These are phyloP conservation scores for Oscarella lobularis DNA, from an alignment of 37 sponge, comb jelly and placozoan genomes.

Conservation along the genomic window DNA sequence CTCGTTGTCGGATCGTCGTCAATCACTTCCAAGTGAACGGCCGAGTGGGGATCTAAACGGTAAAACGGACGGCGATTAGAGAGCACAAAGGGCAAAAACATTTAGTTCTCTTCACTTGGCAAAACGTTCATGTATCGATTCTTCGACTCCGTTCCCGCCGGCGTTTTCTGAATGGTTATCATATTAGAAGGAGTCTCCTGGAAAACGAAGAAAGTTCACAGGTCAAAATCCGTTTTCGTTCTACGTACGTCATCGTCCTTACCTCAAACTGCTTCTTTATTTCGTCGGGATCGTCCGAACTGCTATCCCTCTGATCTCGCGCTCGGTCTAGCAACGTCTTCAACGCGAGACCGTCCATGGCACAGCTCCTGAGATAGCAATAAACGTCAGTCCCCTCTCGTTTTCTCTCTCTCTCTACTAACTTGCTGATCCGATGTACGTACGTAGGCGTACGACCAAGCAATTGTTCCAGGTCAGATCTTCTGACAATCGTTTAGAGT, in stretches of 20 bases:
- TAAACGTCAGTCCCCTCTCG: too few relatives aligned
- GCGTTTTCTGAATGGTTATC: constrained; percentile 5
- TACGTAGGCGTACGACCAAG: not conserved
- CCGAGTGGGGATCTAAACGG: constrained; percentile 43
- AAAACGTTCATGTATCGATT: constrained; percentile 51
- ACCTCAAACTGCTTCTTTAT: not conserved
- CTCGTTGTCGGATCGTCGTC: constrained; percentile 25
- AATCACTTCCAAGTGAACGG: constrained; percentile 19
- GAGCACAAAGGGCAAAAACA: not conserved
- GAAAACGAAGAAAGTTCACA: not conserved
- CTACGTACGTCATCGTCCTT: not conserved
- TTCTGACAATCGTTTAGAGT: too few relatives aligned
- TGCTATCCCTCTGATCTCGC: not conserved
- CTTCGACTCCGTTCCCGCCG: constrained; percentile 21
- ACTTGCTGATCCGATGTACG: not conserved
- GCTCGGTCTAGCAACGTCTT: not conserved
- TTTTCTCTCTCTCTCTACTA: too few relatives aligned
- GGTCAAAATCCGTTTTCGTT: too few relatives aligned
- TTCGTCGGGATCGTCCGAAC: not conserved
- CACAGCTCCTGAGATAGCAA: not conserved
- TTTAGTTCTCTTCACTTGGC: constrained; percentile 19
- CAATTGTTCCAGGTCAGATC: not conserved
- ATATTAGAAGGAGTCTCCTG: not conserved
- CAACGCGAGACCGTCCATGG: not conserved
- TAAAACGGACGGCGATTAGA: not conserved